Base-by-base conservation (phyloP, 2,797 vertebrate genomes). In the Eutrigla gurnardus region DNA sequence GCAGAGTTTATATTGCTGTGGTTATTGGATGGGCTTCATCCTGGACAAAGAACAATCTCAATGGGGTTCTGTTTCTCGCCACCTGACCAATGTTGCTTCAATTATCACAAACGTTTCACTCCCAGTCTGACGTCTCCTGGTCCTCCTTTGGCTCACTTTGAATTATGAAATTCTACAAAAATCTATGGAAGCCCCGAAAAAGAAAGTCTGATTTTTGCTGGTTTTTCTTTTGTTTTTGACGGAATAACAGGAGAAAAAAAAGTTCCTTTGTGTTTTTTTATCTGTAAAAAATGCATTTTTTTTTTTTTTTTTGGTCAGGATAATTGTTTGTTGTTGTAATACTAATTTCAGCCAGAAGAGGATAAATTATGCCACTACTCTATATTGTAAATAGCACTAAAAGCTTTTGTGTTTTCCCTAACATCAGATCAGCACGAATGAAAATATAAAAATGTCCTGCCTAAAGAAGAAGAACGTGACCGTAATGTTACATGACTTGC, bases 71-170 rank as follows among this genome's bases (percentile, higher is more conserved):
- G 33, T 37, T 1, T 64, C 25, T 67, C 32, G 40, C 11, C 52
- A 55, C 65, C 33, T 37, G 42, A 46, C 5, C 1, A 45, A 37
- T 3, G 15, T 45, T 18, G 5, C 46, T 57, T 36, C 7, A 36
- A 43, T 37, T 3, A 58, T 39, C 13, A 59, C 65, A 59, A 47
- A 58, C 6, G 12, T 49, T 59, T 58, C 4, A 46, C 33, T 37
- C 52, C 45, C 18, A 25, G 6, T 63, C 49, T 35, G 4, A 57
- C 3, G 10, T 18, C 37, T 7, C 6, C 3, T 25, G 6, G 42
- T 68, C 25, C 17, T 65, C 39, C 33, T 33, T n/a, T 36, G 61
- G 35, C 60, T 40, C 8, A 49, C 63, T 63, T 37, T 62, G 49
- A 13, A 12, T 47, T 45, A 14, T 35, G 39, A 61, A 65, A 49